These are phyloP conservation scores for Lasioglossum baleicum DNA, from an alignment of 1,140 invertebrate genomes.

Conservation along the genomic window DNA sequence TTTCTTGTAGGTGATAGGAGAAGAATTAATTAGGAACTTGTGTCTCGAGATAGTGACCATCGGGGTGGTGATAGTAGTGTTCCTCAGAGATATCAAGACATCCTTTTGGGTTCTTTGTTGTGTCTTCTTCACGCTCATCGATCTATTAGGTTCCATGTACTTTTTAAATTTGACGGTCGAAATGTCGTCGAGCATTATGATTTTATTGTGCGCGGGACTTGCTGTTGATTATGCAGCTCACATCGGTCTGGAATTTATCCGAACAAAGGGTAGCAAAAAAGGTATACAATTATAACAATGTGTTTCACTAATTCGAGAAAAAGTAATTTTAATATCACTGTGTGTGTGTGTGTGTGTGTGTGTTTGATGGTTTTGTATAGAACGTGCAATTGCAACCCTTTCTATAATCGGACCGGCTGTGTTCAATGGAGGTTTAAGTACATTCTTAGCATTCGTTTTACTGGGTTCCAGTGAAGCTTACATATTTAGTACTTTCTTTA, in stretches of 20 bases:
- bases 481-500: slow-evolving; percentile 80
- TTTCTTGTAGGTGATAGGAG: slow-evolving; percentile 78
- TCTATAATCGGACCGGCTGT: slow-evolving; percentile 79
- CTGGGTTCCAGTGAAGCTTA: slow-evolving; percentile 78
- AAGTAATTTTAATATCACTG: not conserved
- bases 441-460: slow-evolving; percentile 80
- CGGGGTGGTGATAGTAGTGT: slow-evolving; percentile 79
- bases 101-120: slow-evolving; percentile 79
- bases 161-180: slow-evolving; percentile 82
- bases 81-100: slow-evolving; percentile 80
- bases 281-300: slow-evolving; percentile 60
- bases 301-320: not conserved
- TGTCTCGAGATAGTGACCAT: slow-evolving; percentile 79
- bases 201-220: slow-evolving; percentile 78
- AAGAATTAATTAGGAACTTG: slow-evolving; percentile 81
- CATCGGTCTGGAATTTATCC: slow-evolving; percentile 81
- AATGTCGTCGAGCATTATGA: slow-evolving; percentile 81
- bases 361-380: slow-evolving; percentile 60
- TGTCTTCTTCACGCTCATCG: slow-evolving; percentile 82
- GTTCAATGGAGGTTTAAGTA: slow-evolving; percentile 80
- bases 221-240: slow-evolving; percentile 83
- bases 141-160: slow-evolving; percentile 81
- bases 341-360: not conserved
- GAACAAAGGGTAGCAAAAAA: slow-evolving; percentile 74
- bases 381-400: slow-evolving; percentile 75